phyloP scores from a whole-genome alignment of 1,140 invertebrate species.

The Paraescarpia echinospica region DNA sequence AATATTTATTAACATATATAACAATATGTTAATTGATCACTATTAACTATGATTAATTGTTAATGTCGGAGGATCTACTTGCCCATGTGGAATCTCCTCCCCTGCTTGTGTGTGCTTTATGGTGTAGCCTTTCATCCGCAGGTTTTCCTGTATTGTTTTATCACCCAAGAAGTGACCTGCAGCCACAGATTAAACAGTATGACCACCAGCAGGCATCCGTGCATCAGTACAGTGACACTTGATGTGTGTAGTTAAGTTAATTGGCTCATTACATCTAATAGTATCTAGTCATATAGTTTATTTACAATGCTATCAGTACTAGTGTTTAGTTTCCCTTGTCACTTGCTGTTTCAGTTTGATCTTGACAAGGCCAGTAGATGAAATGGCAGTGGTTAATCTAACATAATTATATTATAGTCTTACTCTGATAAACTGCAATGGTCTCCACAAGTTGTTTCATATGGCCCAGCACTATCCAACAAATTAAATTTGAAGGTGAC shows the following conservation, averaged over 20 bases:
- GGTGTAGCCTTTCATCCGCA: not conserved
- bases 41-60: no score
- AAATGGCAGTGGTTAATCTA: not conserved
- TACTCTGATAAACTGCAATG: no score
- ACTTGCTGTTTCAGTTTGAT: not conserved
- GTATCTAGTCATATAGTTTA: not conserved
- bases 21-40: no score
- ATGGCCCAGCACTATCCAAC: not conserved
- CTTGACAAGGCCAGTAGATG: not conserved
- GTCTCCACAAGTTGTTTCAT: not conserved
- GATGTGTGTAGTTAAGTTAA: not conserved
- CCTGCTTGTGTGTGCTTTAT: not conserved
- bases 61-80: not conserved
- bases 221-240: not conserved
- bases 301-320: not conserved
- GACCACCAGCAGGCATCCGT: not conserved
- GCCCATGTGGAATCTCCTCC: not conserved
- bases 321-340: not conserved
- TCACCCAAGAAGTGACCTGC: not conserved
- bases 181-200: not conserved
- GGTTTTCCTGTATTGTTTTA: not conserved
- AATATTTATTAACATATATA: no score
- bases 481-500: no score
- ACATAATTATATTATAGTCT: no score
- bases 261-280: not conserved